Base-by-base conservation (phyloP, 2,888 invertebrate genomes). In the Drosophila sordidapex region DNA sequence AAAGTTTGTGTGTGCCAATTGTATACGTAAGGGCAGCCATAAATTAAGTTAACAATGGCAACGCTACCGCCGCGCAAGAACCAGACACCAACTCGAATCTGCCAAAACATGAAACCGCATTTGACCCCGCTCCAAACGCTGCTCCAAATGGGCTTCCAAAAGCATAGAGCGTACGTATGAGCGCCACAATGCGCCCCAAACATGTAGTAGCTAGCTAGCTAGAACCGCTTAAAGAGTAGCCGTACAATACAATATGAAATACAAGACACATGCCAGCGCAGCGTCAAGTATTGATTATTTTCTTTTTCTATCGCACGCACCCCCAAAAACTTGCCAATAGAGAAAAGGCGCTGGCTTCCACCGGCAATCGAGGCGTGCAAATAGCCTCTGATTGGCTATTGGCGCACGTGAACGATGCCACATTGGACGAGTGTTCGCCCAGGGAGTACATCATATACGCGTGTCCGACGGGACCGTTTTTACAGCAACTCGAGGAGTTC, bases 381-480 rank as follows among this genome's bases (percentile, higher is more conserved):
- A 94, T 97, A 72, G 98, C 98, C 11, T 97, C 97, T 1, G 98
- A 98, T 91, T 98, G 98, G 98, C 94, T 98, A 15, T 92, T 98
- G 71, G 97, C 97, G 10, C 98, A 98, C 91, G 97, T 98, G 0
- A 96, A 97, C 90, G 98, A 98, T 93, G 95, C 96, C 0, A 95
- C 95, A 27, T 94, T 98, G 57, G 97, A 98, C 92, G 95, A 95
- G 59, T 95, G 95, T 56, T 95, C 95, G 40, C 96, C 97, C 0
- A 94, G 98, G 74, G 97, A 98, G 93, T 98, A 98, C 90, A 96
- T 97, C 65, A 94, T 98, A 51, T 98, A 98, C 92, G 96, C 96
- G 2, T 98, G 97, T 91, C 98, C 98, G 2, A 96, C 96, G 0
- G 92, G 92, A 1, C 91, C 92, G 4, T 94, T 98, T 77, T 93